Evolutionary conservation across 2,888 invertebrate genomes (phyloP), one percentile per base, ranked within the genome.

Genomic region (Yponomeuta plumbellus): DNA sequence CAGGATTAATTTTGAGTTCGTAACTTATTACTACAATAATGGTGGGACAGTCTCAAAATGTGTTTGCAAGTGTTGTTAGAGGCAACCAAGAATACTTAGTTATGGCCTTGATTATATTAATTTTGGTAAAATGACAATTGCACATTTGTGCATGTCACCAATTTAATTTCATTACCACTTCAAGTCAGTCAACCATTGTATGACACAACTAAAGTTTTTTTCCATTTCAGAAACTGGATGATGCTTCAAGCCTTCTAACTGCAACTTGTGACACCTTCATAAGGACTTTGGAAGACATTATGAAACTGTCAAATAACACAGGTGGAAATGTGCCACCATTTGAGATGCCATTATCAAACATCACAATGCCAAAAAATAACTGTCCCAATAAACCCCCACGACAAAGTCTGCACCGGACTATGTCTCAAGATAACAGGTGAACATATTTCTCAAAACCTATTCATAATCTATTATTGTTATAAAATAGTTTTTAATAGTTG

Each of bases 191-290:
- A 34, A 5, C 26, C 2, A 4, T 34, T 34, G 34, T 8, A 34
- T 34, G 34, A 34, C 34, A 6, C 34, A 8, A 34, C 34, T 34
- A 8, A 8, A 34, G 6, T 4, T 34, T 8, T 39, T 69, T 69
- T 64, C 65, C 66, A 44, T 92, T 92, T 61, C 87, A 95, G 94
- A 93, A 93, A 91, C 91, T 95, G 77, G 93, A 94, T 76, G 96
- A 96, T 82, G 94, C 94, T 4, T 94, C 96, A 11, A 93, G 93
- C 76, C 89, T 96, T 71, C 84, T 96, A 56, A 93, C 94, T 69
- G 95, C 94, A 59, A 96, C 96, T 66, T 96, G 96, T 92, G 96
- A 96, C 86, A 96, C 96, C 44, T 96, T 96, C 81, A 96, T 96
- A 71, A 93, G 94, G 79, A 95, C 96, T 23, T 88, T 96, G 73